These are phyloP conservation scores for Catamblyrhynchus diadema DNA, from an alignment of 2,797 vertebrate species.

Conservation along the genomic window DNA sequence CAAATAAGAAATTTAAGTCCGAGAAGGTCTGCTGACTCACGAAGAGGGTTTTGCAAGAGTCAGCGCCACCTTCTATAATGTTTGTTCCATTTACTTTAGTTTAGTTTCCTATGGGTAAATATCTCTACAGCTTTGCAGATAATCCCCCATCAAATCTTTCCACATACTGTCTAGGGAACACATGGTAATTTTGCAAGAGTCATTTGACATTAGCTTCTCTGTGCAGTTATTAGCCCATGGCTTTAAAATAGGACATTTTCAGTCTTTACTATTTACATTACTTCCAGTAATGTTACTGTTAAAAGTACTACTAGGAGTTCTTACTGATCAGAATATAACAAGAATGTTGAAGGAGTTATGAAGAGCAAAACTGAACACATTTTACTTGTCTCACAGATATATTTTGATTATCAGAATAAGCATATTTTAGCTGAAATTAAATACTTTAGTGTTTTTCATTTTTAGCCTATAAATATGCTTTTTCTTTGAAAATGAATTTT, in stretches of 20 bases:
- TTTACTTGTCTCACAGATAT: neutral
- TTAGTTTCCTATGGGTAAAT: neutral
- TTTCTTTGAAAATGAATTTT: neutral
- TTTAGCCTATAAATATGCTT: neutral
- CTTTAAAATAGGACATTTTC: neutral
- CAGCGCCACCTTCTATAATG: accelerated
- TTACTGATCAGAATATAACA: neutral
- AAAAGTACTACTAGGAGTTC: neutral
- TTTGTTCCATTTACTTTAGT: neutral
- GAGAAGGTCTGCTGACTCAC: neutral
- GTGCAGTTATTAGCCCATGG: neutral
- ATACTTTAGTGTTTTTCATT: neutral
- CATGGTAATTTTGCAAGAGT: neutral
- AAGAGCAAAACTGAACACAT: neutral
- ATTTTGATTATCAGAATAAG: neutral
- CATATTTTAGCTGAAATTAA: neutral
- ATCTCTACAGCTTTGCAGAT: neutral
- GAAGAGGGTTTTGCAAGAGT: neutral
- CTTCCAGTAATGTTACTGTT: neutral
- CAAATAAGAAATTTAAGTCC: neutral
- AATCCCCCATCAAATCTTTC: neutral
- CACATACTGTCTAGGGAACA: neutral
- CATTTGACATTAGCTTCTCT: neutral
- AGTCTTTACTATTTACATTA: neutral
- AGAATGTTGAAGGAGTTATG: neutral